These are phyloP conservation scores for Cepaea hortensis DNA, from an alignment of 2,888 invertebrate genomes.

Conservation along the genomic window DNA sequence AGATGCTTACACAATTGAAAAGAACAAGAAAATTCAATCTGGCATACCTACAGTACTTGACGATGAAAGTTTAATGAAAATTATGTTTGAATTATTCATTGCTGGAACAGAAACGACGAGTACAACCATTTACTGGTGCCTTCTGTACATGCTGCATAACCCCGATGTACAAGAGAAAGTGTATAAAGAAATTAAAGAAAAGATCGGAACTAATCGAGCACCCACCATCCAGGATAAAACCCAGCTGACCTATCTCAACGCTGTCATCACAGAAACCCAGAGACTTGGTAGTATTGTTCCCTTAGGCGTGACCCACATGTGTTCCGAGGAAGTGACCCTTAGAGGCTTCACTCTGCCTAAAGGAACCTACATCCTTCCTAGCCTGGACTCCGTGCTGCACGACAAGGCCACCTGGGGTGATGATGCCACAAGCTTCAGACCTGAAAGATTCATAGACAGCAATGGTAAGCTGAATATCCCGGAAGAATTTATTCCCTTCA, in stretches of 20 bases:
- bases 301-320: background rate
- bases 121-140: background rate
- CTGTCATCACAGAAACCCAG: conserved; percentile 1
- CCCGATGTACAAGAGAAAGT: background rate
- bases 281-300: background rate
- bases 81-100: background rate
- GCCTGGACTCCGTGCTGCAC: background rate
- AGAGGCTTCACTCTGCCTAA: conserved; percentile 4
- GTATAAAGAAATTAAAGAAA: background rate
- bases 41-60: background rate
- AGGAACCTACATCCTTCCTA: background rate
- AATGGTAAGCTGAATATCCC: background rate
- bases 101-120: background rate
- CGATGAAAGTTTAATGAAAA: background rate
- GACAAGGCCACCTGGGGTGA: background rate
- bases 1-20: background rate
- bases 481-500: background rate
- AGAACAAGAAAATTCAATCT: background rate
- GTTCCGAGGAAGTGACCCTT: background rate
- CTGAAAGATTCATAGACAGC: background rate
- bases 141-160: background rate
- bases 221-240: background rate
- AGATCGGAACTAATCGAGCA: background rate
- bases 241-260: background rate
- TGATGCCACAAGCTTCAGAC: background rate